Conservation (phyloP, 2,888 invertebrate genomes). For the Eulithis testata region DNA sequence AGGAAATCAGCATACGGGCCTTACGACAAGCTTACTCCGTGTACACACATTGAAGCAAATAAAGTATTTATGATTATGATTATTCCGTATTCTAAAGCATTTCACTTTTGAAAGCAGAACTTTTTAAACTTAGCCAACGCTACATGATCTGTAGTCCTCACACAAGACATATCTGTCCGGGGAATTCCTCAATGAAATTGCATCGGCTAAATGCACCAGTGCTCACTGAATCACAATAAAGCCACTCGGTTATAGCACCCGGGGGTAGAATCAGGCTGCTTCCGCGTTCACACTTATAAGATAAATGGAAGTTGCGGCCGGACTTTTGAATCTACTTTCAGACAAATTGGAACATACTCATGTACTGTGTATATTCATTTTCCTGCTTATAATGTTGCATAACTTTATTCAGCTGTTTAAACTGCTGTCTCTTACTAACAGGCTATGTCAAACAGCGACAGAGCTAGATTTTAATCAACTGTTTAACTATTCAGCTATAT, state of each 20-base stretch:
- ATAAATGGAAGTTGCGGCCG: conserved; percentile 21
- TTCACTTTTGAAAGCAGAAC: too few relatives aligned
- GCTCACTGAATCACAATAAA: conserved; percentile 47
- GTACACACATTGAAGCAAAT: too few relatives aligned
- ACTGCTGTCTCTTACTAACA: too few relatives aligned
- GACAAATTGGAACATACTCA: conserved; percentile 19
- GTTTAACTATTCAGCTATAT: too few relatives aligned
- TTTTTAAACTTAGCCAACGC: too few relatives aligned
- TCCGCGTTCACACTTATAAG: conserved; percentile 34
- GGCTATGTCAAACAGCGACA: too few relatives aligned
- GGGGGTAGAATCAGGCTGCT: conserved; percentile 34
- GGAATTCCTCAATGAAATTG: conserved; percentile 30
- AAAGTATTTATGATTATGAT: too few relatives aligned
- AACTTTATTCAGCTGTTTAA: too few relatives aligned
- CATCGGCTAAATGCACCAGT: conserved; percentile 30
- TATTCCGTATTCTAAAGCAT: too few relatives aligned
- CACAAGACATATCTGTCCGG: conserved; percentile 20
- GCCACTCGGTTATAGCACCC: conserved; percentile 42
- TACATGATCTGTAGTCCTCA: neutral
- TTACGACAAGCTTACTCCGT: too few relatives aligned
- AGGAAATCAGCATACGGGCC: too few relatives aligned
- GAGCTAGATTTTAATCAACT: too few relatives aligned
- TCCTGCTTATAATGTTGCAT: neutral
- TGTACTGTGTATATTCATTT: neutral
- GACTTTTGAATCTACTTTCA: conserved; percentile 17